These are phyloP conservation scores for Natrix natrix DNA, from an alignment of 2,797 vertebrate genomes.

Conservation along the genomic window DNA sequence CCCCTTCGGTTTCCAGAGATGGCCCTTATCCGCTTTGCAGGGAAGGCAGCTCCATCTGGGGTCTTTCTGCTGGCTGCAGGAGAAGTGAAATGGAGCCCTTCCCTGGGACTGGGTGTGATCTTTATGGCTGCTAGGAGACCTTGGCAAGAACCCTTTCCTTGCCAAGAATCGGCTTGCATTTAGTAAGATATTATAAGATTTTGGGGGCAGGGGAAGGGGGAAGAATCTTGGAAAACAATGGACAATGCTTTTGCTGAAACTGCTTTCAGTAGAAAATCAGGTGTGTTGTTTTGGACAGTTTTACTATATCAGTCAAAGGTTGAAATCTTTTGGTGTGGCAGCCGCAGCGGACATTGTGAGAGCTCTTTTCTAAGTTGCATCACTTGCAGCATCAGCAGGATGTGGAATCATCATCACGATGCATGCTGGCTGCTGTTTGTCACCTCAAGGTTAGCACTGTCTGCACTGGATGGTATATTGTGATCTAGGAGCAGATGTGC, in stretches of 20 bases:
- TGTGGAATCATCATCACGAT: accelerated
- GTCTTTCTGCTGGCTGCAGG: not conserved
- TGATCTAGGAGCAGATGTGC: not conserved
- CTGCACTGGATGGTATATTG: accelerated
- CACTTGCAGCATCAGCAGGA: slow-evolving; percentile 39
- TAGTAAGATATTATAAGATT: not conserved
- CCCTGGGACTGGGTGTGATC: too few species aligned
- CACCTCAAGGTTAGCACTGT: not conserved
- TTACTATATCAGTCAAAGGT: not conserved
- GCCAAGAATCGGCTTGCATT: not conserved
- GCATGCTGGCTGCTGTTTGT: not conserved
- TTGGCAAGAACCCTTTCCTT: not conserved
- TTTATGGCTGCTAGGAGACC: too few species aligned
- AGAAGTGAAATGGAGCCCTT: not conserved
- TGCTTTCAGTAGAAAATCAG: not conserved
- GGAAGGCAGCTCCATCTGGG: not conserved
- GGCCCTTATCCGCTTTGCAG: not conserved
- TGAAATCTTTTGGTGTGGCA: not conserved
- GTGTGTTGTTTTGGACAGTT: not conserved
- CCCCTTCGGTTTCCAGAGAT: not conserved
- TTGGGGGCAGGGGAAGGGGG: not conserved
- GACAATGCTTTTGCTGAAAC: not conserved
- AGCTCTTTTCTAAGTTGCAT: slow-evolving; percentile 2
- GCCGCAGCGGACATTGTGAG: not conserved
- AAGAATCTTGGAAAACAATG: not conserved